phyloP scores from a whole-genome alignment of 2,888 invertebrate species.

The Chloromyia formosa region DNA sequence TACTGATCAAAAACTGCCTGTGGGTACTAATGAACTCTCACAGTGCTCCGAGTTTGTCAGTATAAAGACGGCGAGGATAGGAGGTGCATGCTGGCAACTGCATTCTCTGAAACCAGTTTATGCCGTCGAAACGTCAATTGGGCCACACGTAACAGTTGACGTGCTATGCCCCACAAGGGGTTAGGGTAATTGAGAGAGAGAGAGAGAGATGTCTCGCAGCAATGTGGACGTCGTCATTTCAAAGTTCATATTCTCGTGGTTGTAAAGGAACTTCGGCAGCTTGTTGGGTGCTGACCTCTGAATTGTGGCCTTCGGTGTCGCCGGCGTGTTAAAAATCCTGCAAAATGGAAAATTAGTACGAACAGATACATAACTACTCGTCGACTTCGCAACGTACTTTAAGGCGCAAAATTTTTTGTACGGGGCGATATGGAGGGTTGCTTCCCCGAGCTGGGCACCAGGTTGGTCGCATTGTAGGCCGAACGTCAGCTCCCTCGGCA shows the following conservation, averaged over 20 bases:
- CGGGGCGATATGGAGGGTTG: conserved; percentile 64
- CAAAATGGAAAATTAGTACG: conserved; percentile 52
- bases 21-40: too few species aligned
- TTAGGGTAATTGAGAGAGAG: too few species aligned
- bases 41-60: too few species aligned
- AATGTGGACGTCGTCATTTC: conserved; percentile 46
- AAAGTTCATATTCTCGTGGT: conserved; percentile 35
- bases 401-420: conserved; percentile 70
- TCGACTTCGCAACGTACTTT: conserved; percentile 61
- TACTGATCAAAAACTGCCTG: too few species aligned
- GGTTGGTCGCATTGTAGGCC: conserved; percentile 47
- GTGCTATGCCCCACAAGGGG: too few species aligned
- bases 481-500: conserved; percentile 58
- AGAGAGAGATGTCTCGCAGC: conserved; percentile 43
- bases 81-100: too few species aligned
- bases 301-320: conserved; percentile 82
- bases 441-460: conserved; percentile 48
- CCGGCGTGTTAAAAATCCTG: conserved; percentile 84
- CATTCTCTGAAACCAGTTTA: too few species aligned
- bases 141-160: too few species aligned
- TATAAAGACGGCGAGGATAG: too few species aligned
- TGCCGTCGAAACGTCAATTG: too few species aligned
- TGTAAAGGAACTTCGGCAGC: conserved; percentile 64
- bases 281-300: conserved; percentile 67
- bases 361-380: not conserved